Evolutionary conservation across 2,113 vertebrate species (phyloP).

Genomic region (Atlantisia rogersi): DNA sequence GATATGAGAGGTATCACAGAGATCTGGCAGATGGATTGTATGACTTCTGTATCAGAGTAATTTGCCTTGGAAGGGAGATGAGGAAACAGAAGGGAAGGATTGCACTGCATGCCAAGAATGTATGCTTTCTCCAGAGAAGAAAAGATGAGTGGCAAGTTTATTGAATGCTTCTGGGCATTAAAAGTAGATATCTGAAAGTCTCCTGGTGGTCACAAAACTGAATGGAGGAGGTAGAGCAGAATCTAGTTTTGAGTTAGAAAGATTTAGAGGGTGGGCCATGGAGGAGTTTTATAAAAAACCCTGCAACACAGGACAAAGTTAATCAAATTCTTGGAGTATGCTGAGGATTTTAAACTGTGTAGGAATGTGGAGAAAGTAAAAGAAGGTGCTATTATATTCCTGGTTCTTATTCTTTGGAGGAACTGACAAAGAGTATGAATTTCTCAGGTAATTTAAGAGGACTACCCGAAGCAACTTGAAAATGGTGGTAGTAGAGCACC

Average conservation of each 20-base stretch:
- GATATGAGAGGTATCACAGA: background rate
- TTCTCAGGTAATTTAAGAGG: background rate
- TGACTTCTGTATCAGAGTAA: background rate
- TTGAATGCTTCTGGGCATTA: background rate
- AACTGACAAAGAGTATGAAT: background rate
- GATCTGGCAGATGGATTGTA: background rate
- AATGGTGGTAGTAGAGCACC: background rate
- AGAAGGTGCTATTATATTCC: background rate
- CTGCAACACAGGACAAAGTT: background rate
- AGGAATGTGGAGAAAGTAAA: background rate
- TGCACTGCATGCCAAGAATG: background rate
- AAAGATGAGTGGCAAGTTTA: background rate
- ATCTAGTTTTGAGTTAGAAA: background rate
- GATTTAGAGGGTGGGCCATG: background rate
- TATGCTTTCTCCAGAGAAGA: background rate
- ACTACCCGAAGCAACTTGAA: background rate
- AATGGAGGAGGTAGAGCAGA: background rate
- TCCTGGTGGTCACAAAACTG: background rate
- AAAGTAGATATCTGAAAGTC: background rate
- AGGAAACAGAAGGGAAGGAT: background rate
- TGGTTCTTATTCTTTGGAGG: background rate
- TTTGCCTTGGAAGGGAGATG: background rate
- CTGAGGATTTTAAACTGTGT: background rate
- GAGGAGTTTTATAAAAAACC: background rate
- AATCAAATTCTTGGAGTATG: background rate